Percentiles rank a stretch among this genome's conserved stretches.
phyloP scores from a whole-genome alignment of 2,797 vertebrate species.

The Coracias cyanogaster region DNA sequence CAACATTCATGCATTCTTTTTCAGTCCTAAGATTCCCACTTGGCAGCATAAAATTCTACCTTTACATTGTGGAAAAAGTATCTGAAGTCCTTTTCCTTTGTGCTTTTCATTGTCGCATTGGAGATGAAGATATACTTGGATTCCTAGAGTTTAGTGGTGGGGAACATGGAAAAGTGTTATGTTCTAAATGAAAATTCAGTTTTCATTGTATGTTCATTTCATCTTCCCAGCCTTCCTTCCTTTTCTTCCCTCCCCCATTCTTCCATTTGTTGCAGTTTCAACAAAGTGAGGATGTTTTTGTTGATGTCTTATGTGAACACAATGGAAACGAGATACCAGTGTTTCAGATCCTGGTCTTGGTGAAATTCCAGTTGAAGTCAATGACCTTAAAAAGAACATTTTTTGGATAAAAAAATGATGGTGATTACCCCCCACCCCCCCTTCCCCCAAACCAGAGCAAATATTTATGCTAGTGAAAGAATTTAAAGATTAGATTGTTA shows the following conservation, averaged over 20 bases:
- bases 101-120: background rate
- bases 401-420: background rate
- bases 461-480: background rate
- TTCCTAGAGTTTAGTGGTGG: constrained; percentile 42
- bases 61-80: constrained; percentile 32
- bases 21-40: constrained; percentile 13
- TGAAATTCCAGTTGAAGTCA: constrained; percentile 1
- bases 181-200: background rate
- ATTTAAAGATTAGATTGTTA: background rate
- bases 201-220: background rate
- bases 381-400: background rate
- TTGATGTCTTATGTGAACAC: background rate
- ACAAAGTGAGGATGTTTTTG: background rate
- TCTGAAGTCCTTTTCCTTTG: constrained; percentile 29
- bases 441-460: background rate
- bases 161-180: background rate
- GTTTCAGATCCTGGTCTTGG: background rate
- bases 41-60: constrained; percentile 27
- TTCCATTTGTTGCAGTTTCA: background rate
- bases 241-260: background rate
- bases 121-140: constrained; percentile 1
- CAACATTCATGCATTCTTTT: constrained; percentile 48
- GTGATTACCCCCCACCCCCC: background rate
- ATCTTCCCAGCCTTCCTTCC: background rate
- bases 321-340: background rate